Base-by-base conservation (phyloP, 2,888 invertebrate species). In the Gryllus longicercus region DNA sequence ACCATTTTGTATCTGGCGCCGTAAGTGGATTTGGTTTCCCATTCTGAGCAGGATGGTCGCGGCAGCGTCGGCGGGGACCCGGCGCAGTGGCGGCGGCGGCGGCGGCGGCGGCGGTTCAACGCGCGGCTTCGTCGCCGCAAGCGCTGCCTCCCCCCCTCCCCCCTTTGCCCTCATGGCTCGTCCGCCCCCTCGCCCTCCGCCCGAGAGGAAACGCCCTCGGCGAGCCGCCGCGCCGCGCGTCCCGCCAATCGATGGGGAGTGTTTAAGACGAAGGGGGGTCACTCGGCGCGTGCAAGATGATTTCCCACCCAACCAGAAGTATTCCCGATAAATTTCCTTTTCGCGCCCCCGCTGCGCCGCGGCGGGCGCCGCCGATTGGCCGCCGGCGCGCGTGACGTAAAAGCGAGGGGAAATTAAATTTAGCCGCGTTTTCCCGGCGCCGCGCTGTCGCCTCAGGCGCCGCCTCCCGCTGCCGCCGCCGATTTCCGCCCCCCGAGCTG, bases 381-480 rank as follows among this genome's bases (percentile, higher is more conserved):
- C 49, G 50, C 50, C 38, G 77, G n/a, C 18, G 49, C 49, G 49
- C 38, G 49, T 77, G 77, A 77, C 77, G 77, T 49, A 77, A 77
- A 50, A 77, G 77, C 77, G 77, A 77, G 77, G 49, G 77, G 77
- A 77, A 77, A 77, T 77, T 77, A 77, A 77, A 77, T 77, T 77
- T 77, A 77, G 77, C 50, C 50, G 77, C 77, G 50, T 63, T 63
- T 63, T 63, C 63, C 63, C 63, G 38, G 38, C 38, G 38, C 38
- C 38, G 38, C 38, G 38, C 38, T 38, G 38, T 38, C 38, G 38
- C 38, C 38, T 38, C 63, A 14, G 63, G 14, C 63, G 63, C 14
- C 63, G 63, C 16, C 63, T 14, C 63, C 63, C 4, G 14, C 16
- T 14, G 63, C 12, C 63, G 63, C 63, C 63, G 14, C 63, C 63